phyloP scores from a whole-genome alignment of 2,888 invertebrate species.

The Mantis religiosa region DNA sequence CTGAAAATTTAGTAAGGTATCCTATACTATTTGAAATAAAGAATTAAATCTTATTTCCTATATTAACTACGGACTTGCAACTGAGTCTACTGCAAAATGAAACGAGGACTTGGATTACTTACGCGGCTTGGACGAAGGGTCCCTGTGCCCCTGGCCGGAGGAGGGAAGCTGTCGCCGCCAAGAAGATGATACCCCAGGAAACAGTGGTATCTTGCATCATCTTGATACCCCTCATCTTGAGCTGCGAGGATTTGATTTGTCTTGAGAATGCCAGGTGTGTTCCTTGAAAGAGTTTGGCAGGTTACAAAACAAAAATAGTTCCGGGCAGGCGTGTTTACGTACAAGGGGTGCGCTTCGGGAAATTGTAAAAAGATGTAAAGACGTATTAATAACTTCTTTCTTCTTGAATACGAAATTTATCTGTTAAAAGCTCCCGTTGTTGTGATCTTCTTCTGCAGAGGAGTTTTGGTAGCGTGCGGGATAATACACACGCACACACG shows the following conservation, averaged over 20 bases:
- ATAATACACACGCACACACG: not conserved
- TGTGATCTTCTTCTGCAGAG: not conserved
- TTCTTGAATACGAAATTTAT: not conserved
- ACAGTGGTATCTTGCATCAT: constrained; percentile 13
- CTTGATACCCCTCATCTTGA: not conserved
- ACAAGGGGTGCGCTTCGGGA: not conserved
- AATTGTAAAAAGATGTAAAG: not conserved
- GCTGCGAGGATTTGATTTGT: not conserved
- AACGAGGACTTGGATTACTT: constrained; percentile 45
- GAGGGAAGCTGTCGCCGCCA: constrained; percentile 45
- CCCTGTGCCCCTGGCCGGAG: constrained; percentile 54
- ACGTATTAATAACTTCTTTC: not conserved
- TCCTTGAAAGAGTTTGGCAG: not conserved
- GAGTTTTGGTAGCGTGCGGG: not conserved
- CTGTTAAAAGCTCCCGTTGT: not conserved
- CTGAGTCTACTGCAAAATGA: not conserved
- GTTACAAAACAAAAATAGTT: not conserved
- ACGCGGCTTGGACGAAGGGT: constrained; percentile 54
- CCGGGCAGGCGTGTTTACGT: not conserved
- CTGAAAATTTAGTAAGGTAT: not conserved
- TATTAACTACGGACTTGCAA: not conserved
- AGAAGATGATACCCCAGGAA: constrained; percentile 46
- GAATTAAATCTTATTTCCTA: not conserved
- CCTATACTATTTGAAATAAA: not conserved
- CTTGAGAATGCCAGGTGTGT: not conserved